These are phyloP conservation scores for Gallinago solitaria DNA, from an alignment of 2,797 vertebrate species.

Conservation along the genomic window DNA sequence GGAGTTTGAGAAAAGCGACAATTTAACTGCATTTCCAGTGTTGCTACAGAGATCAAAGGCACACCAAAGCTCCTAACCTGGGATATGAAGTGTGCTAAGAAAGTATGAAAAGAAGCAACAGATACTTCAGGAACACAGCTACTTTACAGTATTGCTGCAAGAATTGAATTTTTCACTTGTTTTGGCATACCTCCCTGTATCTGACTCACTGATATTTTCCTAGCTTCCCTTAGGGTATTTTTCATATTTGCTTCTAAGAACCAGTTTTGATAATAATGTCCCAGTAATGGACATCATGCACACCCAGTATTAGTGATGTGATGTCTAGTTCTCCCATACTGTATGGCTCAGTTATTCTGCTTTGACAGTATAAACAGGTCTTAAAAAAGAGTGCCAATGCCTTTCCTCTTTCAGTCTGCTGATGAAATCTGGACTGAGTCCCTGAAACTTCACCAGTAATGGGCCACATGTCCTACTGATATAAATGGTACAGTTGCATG, in stretches of 20 bases:
- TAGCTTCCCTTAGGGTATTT: neutral
- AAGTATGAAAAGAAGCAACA: slow-evolving; percentile 53
- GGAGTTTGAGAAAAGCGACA: slow-evolving; percentile 39
- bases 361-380: neutral
- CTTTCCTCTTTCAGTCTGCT: neutral
- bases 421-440: neutral
- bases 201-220: neutral
- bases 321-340: neutral
- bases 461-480: neutral
- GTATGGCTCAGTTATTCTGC: neutral
- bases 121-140: slow-evolving; percentile 30
- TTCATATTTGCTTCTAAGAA: neutral
- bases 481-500: neutral
- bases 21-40: slow-evolving; percentile 46
- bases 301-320: rapidly evolving
- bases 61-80: slow-evolving; percentile 46
- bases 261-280: neutral
- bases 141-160: neutral
- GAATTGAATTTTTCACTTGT: neutral
- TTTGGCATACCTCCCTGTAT: neutral
- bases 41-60: slow-evolving; percentile 51
- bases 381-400: neutral
- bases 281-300: neutral
- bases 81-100: slow-evolving; percentile 12
- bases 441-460: neutral